Evolutionary conservation across 2,797 vertebrate species (phyloP).

Genomic region (Phataginus tetradactyla): DNA sequence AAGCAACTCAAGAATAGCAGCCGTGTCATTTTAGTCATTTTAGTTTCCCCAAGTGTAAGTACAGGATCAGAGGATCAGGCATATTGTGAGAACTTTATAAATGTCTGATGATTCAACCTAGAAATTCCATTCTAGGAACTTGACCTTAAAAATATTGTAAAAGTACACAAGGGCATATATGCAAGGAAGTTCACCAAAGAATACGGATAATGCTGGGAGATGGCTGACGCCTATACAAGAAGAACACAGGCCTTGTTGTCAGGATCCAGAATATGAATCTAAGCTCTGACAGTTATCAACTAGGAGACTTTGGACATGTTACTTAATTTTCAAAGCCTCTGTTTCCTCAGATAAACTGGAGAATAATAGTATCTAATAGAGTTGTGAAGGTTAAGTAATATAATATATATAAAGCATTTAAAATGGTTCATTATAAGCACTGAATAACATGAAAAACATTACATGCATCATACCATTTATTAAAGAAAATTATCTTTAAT

Average conservation of each 20-base stretch:
- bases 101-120: background rate
- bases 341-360: background rate
- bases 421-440: background rate
- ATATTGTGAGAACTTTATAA: background rate
- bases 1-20: background rate
- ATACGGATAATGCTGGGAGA: background rate
- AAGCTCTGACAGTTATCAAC: background rate
- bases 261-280: background rate
- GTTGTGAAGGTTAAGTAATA: background rate
- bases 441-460: background rate
- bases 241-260: background rate
- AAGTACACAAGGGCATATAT: background rate
- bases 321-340: background rate
- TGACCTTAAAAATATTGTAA: background rate
- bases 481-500: background rate
- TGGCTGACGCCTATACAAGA: background rate
- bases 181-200: slow-evolving; percentile 31
- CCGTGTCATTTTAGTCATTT: background rate
- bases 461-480: background rate
- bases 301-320: background rate
- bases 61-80: background rate
- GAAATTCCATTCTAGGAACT: slow-evolving; percentile 3
- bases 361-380: background rate
- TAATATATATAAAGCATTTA: background rate
- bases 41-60: background rate